phyloP scores from a whole-genome alignment of 1,140 invertebrate genomes.

The Ceratoteleas bidentatus region DNA sequence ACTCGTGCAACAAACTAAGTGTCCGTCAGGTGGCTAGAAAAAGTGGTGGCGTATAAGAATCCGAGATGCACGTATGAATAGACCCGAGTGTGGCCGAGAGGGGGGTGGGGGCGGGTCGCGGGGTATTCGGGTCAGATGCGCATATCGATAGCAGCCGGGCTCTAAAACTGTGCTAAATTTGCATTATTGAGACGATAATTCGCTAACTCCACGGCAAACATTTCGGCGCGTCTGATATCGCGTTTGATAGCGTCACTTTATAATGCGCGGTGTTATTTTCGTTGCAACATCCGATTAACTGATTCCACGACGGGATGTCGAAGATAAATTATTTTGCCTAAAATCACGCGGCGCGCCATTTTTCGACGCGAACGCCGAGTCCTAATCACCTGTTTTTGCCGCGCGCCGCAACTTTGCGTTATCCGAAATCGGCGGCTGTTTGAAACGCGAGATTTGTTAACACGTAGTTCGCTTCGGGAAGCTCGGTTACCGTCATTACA shows the following conservation, averaged over 20 bases:
- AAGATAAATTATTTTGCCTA: slow-evolving; percentile 1
- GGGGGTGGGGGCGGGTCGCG: too few relatives aligned
- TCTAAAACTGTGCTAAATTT: slow-evolving; percentile 55
- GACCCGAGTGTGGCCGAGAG: slow-evolving; percentile 14
- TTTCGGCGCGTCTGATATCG: slow-evolving; percentile 12
- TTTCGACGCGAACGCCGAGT: too few relatives aligned
- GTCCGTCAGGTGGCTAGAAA: slow-evolving; percentile 34
- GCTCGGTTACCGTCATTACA: slow-evolving; percentile 26
- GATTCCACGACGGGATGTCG: background rate
- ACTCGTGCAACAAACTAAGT: too few relatives aligned
- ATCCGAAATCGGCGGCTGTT: slow-evolving; percentile 13
- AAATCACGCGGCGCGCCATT: too few relatives aligned
- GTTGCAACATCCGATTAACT: slow-evolving; percentile 6
- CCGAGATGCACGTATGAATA: slow-evolving; percentile 48
- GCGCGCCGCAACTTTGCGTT: background rate
- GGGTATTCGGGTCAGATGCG: slow-evolving; percentile 49
- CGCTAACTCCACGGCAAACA: slow-evolving; percentile 24
- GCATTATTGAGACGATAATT: slow-evolving; percentile 55
- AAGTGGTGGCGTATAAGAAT: slow-evolving; percentile 30
- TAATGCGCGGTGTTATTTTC: slow-evolving; percentile 26
- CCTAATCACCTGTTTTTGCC: too few relatives aligned
- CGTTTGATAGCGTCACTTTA: slow-evolving; percentile 3
- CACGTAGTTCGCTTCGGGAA: slow-evolving; percentile 28
- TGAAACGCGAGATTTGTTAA: slow-evolving; percentile 33
- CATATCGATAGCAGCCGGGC: slow-evolving; percentile 45